Evolutionary conservation across 2,888 invertebrate species (phyloP).

Genomic region (Perithous albicinctus): DNA sequence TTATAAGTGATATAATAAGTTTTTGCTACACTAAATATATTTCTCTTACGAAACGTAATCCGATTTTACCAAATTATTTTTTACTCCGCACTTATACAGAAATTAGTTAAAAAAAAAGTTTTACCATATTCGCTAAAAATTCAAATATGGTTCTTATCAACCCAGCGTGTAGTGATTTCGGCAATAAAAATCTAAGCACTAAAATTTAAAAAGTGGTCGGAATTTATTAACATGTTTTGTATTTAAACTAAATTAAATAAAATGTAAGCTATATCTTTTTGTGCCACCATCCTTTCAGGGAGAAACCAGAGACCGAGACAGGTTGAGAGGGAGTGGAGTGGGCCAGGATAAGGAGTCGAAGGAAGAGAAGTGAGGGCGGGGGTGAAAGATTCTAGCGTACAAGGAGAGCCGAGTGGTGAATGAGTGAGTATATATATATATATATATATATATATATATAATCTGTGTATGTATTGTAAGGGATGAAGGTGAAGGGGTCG

Average conservation of each 20-base stretch:
- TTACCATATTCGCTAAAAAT: too few relatives aligned
- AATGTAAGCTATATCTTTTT: background rate
- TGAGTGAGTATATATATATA: conserved; percentile 7
- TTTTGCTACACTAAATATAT: too few relatives aligned
- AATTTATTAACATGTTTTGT: too few relatives aligned
- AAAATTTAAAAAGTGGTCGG: too few relatives aligned
- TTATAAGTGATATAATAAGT: too few relatives aligned
- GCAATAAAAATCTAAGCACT: too few relatives aligned
- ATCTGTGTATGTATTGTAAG: background rate
- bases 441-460: background rate
- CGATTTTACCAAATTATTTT: too few relatives aligned
- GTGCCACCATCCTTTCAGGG: conserved; percentile 10
- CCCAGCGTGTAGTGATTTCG: too few relatives aligned
- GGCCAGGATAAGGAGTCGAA: conserved; percentile 39
- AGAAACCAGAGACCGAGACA: conserved; percentile 38
- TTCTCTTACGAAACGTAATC: too few relatives aligned
- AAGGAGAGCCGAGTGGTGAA: conserved; percentile 69
- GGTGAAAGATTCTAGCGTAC: conserved; percentile 58
- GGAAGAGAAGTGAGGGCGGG: conserved; percentile 36
- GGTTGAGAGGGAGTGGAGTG: conserved; percentile 26
- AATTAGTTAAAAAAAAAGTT: too few relatives aligned
- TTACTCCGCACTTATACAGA: too few relatives aligned
- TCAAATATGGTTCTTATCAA: too few relatives aligned
- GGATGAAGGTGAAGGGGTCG: conserved; percentile 48
- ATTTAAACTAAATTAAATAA: background rate